Percentiles rank a stretch among this genome's conserved stretches.
Conservation (phyloP, 1,140 invertebrate species). For the Rhopalosiphum maidis region DNA sequence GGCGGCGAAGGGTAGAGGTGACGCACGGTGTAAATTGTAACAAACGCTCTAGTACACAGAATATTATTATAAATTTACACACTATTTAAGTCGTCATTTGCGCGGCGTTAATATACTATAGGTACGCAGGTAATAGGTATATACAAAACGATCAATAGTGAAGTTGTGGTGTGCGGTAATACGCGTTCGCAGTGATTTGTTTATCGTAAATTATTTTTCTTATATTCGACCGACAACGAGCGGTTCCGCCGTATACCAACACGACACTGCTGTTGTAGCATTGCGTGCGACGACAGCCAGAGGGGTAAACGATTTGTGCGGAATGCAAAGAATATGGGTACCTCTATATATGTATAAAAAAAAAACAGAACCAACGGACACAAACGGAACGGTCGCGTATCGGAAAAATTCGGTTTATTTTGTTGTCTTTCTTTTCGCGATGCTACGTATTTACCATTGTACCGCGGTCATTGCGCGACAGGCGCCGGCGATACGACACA, state of each 20-base stretch:
- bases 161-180: neutral
- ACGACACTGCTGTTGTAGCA: neutral
- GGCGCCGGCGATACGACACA: neutral
- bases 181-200: neutral
- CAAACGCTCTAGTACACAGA: neutral
- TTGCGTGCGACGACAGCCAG: neutral
- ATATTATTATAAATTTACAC: neutral
- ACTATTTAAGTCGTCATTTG: neutral
- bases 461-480: neutral
- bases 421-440: slow-evolving; percentile 8
- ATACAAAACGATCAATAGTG: neutral
- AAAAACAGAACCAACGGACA: neutral
- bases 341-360: neutral
- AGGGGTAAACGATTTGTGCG: neutral
- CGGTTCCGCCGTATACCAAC: neutral
- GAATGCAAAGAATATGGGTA: slow-evolving; percentile 10
- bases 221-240: neutral
- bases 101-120: too few species aligned
- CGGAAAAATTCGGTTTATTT: neutral
- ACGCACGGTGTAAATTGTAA: neutral
- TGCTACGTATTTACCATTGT: neutral
- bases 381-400: neutral
- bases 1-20: too few species aligned
- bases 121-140: neutral
- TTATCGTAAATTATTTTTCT: neutral